A percentile compares a stretch with the other conserved stretches of the same genome.
These are phyloP conservation scores for Anolis carolinensis DNA, from an alignment of 2,113 vertebrate genomes.

Conservation along the genomic window DNA sequence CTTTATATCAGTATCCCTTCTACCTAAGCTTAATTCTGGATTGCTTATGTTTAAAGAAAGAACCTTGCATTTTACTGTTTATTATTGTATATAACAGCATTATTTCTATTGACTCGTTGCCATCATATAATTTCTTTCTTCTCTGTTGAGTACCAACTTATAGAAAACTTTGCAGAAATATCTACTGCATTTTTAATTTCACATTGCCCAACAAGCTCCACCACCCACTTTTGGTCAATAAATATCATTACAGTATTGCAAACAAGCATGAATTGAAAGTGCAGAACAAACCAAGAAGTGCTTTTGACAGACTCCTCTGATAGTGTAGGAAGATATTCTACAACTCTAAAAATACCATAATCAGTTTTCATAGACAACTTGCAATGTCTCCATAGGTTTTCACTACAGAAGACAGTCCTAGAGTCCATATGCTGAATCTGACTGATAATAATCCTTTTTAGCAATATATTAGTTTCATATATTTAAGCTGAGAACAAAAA, in stretches of 20 bases:
- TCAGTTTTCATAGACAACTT: slow-evolving; percentile 70
- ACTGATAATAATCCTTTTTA: slow-evolving; percentile 67
- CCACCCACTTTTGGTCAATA: slow-evolving; percentile 68
- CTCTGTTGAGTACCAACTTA: slow-evolving; percentile 12
- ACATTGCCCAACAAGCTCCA: slow-evolving; percentile 54
- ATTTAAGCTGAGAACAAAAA: slow-evolving; percentile 23
- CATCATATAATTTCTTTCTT: not conserved
- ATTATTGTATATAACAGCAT: not conserved
- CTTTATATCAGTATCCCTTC: not conserved
- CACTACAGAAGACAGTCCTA: slow-evolving; percentile 64
- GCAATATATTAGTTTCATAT: slow-evolving; percentile 59
- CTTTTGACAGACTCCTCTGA: slow-evolving; percentile 74
- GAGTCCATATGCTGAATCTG: slow-evolving; percentile 69
- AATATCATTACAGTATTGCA: slow-evolving; percentile 60
- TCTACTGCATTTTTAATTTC: slow-evolving; percentile 38
- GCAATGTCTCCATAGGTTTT: slow-evolving; percentile 66
- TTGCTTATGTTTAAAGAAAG: not conserved
- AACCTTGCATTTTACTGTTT: not conserved
- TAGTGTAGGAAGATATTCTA: slow-evolving; percentile 71
- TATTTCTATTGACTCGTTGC: not conserved
- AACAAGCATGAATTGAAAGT: slow-evolving; percentile 65
- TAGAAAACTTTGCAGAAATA: slow-evolving; percentile 30
- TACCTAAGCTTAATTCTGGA: not conserved
- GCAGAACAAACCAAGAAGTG: slow-evolving; percentile 70
- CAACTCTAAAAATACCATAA: slow-evolving; percentile 70